Percentiles rank a stretch among this genome's conserved stretches.
Evolutionary conservation across 2,797 vertebrate genomes (phyloP).

Genomic region (Rhynchonycteris naso): DNA sequence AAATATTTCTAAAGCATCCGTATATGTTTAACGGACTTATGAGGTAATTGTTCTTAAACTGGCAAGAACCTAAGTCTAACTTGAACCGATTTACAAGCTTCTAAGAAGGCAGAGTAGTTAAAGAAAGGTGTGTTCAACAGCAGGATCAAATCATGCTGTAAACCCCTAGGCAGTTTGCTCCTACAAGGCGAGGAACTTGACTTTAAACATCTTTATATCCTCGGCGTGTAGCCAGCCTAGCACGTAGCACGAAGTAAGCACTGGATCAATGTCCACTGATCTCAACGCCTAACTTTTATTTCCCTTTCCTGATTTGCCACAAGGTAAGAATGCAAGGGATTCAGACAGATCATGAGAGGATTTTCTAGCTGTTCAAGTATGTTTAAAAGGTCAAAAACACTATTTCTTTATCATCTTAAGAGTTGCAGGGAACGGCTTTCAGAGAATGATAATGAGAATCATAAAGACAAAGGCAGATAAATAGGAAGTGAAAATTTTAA

Average conservation of each 20-base stretch:
- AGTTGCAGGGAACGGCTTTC: conserved; percentile 19
- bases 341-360: conserved; percentile 42
- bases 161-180: conserved; percentile 47
- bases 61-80: conserved; percentile 39
- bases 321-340: conserved; percentile 41
- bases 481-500: neutral
- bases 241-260: neutral
- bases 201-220: conserved; percentile 54
- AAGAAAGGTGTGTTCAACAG: neutral
- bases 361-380: conserved; percentile 32
- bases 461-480: conserved; percentile 24
- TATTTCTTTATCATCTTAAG: conserved; percentile 31
- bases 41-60: conserved; percentile 46
- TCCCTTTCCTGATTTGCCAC: conserved; percentile 23
- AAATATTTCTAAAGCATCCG: neutral
- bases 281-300: conserved; percentile 1
- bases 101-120: neutral
- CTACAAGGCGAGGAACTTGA: neutral
- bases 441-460: neutral
- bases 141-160: conserved; percentile 37
- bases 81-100: conserved; percentile 51
- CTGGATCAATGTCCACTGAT: conserved; percentile 32
- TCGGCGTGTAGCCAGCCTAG: neutral
- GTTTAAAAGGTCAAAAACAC: conserved; percentile 20
- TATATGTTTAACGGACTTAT: neutral